Conservation (phyloP, 2,797 vertebrate genomes). For the Glyptemys insculpta region DNA sequence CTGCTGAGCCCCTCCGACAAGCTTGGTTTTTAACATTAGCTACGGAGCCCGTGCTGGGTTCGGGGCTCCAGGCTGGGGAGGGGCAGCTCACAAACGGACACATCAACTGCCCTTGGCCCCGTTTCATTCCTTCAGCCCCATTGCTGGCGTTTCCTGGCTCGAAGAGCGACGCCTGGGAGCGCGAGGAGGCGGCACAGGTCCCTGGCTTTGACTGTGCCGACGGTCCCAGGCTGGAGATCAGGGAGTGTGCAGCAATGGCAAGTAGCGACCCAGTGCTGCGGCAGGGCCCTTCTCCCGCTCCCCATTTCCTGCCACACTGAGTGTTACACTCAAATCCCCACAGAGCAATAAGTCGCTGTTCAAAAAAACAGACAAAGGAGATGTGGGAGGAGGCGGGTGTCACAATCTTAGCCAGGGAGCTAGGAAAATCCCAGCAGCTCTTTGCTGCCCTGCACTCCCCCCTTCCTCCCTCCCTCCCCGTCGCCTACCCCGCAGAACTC, state of each 20-base stretch:
- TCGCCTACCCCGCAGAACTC: not conserved
- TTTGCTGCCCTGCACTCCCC: not conserved
- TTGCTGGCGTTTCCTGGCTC: not conserved
- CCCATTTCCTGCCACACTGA: not conserved
- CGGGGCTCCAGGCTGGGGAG: not conserved
- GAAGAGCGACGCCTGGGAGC: not conserved
- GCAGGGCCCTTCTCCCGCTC: not conserved
- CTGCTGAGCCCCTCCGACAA: not conserved
- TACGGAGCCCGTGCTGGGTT: no score
- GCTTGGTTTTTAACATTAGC: not conserved
- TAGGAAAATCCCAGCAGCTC: not conserved
- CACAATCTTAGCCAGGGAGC: not conserved
- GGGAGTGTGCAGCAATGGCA: not conserved
- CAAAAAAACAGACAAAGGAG: not conserved
- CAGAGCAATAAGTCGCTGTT: not conserved
- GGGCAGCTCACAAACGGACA: not conserved
- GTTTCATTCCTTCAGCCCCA: not conserved
- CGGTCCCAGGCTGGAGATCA: not conserved
- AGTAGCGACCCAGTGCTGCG: not conserved
- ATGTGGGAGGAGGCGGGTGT: not conserved
- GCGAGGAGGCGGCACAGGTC: not conserved
- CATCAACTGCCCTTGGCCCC: fast-evolving
- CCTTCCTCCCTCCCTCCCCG: no score
- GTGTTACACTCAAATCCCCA: not conserved
- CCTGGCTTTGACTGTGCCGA: not conserved